phyloP scores from a whole-genome alignment of 2,113 vertebrate species.

The Pithys albifrons region DNA sequence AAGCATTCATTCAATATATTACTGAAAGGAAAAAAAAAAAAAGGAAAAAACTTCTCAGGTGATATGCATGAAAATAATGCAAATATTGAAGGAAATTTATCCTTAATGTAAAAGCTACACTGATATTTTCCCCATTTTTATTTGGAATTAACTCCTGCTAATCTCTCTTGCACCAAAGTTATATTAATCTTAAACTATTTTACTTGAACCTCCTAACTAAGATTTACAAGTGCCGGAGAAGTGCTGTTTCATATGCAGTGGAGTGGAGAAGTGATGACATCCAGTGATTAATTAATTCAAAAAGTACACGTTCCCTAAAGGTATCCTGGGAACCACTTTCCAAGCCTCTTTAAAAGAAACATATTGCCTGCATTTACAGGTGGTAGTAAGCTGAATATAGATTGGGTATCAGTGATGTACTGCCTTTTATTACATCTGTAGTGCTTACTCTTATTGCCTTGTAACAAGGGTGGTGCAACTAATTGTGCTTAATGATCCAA shows the following conservation, averaged over 20 bases:
- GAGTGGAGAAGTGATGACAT: conserved; percentile 64
- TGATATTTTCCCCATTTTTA: background rate
- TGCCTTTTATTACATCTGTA: conserved; percentile 34
- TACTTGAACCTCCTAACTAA: conserved; percentile 25
- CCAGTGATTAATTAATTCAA: conserved; percentile 77
- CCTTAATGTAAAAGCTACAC: background rate
- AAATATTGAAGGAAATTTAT: background rate
- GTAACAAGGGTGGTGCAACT: conserved; percentile 33
- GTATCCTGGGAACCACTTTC: conserved; percentile 63
- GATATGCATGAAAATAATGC: background rate
- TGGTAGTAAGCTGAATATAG: conserved; percentile 64
- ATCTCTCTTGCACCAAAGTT: conserved; percentile 22
- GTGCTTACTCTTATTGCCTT: conserved; percentile 27
- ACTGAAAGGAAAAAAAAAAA: background rate
- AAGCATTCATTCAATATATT: background rate
- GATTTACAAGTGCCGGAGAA: conserved; percentile 34
- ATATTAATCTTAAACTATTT: conserved; percentile 7
- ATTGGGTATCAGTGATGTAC: conserved; percentile 32
- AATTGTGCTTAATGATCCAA: conserved; percentile 50
- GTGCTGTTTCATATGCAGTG: conserved; percentile 62
- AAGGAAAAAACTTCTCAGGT: background rate
- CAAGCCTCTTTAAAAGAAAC: conserved; percentile 62
- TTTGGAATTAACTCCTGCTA: conserved; percentile 33
- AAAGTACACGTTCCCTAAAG: conserved; percentile 61
- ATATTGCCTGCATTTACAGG: conserved; percentile 69